Evolutionary conservation across 2,113 vertebrate species (phyloP).

Genomic region (Ascaphus truei): DNA sequence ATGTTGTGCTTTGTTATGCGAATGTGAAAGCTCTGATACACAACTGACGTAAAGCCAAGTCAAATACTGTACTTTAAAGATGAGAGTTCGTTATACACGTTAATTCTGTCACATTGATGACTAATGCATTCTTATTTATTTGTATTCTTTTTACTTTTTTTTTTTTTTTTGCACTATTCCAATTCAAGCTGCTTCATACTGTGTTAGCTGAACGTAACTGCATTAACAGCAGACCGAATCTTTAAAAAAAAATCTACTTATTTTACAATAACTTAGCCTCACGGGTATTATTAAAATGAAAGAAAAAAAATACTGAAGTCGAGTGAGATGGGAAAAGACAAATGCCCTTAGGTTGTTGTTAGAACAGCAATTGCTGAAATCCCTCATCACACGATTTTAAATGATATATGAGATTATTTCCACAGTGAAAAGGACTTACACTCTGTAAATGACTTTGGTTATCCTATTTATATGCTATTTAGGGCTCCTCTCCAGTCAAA

Average conservation of each 20-base stretch:
- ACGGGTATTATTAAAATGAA: conserved; percentile 38
- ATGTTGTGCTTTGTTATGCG: no score
- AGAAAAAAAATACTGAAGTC: conserved; percentile 37
- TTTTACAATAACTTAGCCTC: conserved; percentile 36
- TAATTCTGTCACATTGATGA: no score
- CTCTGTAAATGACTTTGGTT: conserved; percentile 33
- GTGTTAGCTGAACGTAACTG: background rate
- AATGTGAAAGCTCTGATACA: no score
- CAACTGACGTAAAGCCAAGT: no score
- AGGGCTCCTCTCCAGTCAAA: background rate
- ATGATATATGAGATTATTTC: conserved; percentile 39
- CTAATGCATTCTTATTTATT: no score
- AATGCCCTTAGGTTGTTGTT: conserved; percentile 39
- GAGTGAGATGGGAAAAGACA: conserved; percentile 35
- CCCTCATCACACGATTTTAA: conserved; percentile 39
- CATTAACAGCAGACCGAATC: conserved; percentile 9
- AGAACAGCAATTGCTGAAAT: conserved; percentile 38
- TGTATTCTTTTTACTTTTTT: background rate
- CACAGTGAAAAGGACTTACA: conserved; percentile 31
- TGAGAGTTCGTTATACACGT: no score
- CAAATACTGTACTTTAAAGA: no score
- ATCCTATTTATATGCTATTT: conserved; percentile 25
- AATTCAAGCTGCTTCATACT: background rate
- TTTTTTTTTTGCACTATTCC: background rate
- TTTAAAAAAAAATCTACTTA: conserved; percentile 31